Evolutionary conservation across 2,113 vertebrate species (phyloP), one percentile per base, ranked within the genome.

Genomic region (Synodontis membranacea): DNA sequence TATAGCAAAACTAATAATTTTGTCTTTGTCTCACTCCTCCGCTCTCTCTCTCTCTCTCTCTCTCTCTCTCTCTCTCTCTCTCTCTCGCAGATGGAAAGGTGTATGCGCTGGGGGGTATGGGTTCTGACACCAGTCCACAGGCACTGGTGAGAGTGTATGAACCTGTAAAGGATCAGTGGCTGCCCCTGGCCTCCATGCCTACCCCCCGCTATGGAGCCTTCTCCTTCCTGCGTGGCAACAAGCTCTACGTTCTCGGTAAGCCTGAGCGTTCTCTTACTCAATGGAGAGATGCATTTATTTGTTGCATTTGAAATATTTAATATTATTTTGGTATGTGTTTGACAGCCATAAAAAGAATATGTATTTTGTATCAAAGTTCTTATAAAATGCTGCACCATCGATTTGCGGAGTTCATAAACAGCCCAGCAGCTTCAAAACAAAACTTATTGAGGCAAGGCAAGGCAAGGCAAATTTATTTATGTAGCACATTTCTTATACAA

Each of bases 21-120:
- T 81, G 28, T 44, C 48, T 56, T 4, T 66, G 14, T 76, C 58
- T 80, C 19, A 58, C n/a, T 19, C 66, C 52, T 42, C 17, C 23
- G 52, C 82, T 34, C 74, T 31, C 19, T 68, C n/a, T 19, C 66
- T 62, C 50, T 23, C 23, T 62, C 82, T 34, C 74, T 31, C n/a
- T 62, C 83, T 82, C 78, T 84, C 39, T 88, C 79, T 93, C 68
- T 92, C 82, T 90, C 50, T 72, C 81, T 64, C n/a, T 76, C 62
- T 89, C 82, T 92, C 78, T 91, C 88, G 84, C 95, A 99, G 98
- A 97, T 83, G 97, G 97, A 68, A 95, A 95, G 62, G 93, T 99
- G 82, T 99, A 98, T 0, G 97, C 97, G 0, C 82, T 99, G 34
- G 98, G 98, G 21, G 98, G 98, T 5, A 99, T 99, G 98, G 98